Evolutionary conservation across 2,888 invertebrate species (phyloP).

Genomic region (Lasioglossum oenotherae): DNA sequence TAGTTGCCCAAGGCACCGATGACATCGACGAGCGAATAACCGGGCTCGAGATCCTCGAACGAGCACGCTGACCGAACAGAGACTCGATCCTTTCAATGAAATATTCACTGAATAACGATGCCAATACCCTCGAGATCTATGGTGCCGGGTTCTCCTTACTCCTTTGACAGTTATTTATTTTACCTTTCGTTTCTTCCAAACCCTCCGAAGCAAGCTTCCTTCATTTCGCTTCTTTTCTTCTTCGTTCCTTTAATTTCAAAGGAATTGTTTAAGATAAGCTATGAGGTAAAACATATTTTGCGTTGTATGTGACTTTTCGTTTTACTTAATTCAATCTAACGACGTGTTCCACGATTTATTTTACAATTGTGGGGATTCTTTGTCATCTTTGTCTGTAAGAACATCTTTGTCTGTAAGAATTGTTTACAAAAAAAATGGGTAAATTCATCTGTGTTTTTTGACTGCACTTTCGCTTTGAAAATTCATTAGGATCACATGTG

Average conservation of each 20-base stretch:
- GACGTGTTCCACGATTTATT: too few species aligned
- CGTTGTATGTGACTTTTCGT: too few species aligned
- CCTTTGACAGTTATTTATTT: constrained; percentile 7
- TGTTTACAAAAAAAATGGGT: too few species aligned
- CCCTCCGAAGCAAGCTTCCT: neutral
- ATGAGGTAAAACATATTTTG: too few species aligned
- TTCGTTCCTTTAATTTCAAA: neutral
- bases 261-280: neutral
- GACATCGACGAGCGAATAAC: constrained; percentile 83
- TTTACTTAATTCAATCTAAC: too few species aligned
- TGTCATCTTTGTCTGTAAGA: too few species aligned
- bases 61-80: constrained; percentile 49
- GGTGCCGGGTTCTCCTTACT: neutral
- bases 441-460: too few species aligned
- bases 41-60: constrained; percentile 67
- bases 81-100: constrained; percentile 67
- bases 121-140: constrained; percentile 47
- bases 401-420: too few species aligned
- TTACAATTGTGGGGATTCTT: too few species aligned
- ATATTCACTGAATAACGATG: constrained; percentile 63
- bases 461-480: too few species aligned
- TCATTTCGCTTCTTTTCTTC: neutral
- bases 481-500: neutral
- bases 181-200: neutral
- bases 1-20: constrained; percentile 80